Evolutionary conservation across 2,888 invertebrate genomes (phyloP), one percentile per base, ranked within the genome.

Genomic region (Dimorphilus gyrociliatus): DNA sequence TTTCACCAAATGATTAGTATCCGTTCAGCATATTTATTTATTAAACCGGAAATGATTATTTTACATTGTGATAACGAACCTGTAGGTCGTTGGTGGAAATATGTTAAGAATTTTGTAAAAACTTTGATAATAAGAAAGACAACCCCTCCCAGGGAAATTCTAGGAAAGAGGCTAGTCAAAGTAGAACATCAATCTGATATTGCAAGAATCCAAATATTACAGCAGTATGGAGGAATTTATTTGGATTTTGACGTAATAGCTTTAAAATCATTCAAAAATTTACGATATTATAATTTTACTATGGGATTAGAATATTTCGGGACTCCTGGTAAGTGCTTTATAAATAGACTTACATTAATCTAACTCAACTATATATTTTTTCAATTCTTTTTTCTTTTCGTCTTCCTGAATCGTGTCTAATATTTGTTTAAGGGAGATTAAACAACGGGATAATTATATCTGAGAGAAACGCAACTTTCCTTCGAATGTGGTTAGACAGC

Each of bases 371-470:
- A n/a, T n/a, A n/a, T n/a, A n/a, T n/a, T n/a, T n/a, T n/a, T n/a
- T n/a, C n/a, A n/a, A n/a, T n/a, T n/a, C n/a, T n/a, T n/a, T n/a
- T n/a, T n/a, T n/a, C n/a, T n/a, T n/a, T n/a, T n/a, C n/a, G n/a
- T n/a, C n/a, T n/a, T n/a, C n/a, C n/a, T n/a, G n/a, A n/a, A n/a
- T n/a, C n/a, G n/a, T n/a, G n/a, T n/a, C n/a, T n/a, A n/a, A n/a
- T n/a, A n/a, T n/a, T n/a, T n/a, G n/a, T n/a, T n/a, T n/a, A n/a
- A n/a, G 32, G 32, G 19, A 15, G 32, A 3, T 19, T 32, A n/a
- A 32, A 32, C 15, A 50, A 48, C 38, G 48, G 46, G 10, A 23
- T 51, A 19, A 38, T 51, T 15, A 34, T 51, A 12, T 38, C 47
- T 1, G 32, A 30, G 21, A 39, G 36, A 12, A 35, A 39, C n/a